Evolutionary conservation across 2,888 invertebrate species (phyloP).

Genomic region (Pseudolycoriella hygida): DNA sequence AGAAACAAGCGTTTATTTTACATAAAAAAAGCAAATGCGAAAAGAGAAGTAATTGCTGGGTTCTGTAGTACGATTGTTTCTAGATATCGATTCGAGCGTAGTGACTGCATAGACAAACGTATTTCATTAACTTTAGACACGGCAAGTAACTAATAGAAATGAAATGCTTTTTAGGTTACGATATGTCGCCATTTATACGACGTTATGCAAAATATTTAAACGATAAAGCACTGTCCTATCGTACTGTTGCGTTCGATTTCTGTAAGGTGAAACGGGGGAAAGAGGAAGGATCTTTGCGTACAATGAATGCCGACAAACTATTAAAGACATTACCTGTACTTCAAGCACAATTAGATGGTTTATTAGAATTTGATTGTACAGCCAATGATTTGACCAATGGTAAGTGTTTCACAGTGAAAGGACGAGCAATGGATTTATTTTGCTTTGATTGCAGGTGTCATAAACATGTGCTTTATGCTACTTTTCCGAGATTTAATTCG

Average conservation of each 20-base stretch:
- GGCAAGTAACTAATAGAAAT: no score
- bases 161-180: conserved; percentile 64
- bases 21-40: no score
- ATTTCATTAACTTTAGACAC: no score
- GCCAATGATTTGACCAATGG: conserved; percentile 92
- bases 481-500: conserved; percentile 97
- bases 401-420: conserved; percentile 20
- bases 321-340: conserved; percentile 91
- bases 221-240: conserved; percentile 96
- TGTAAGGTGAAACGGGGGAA: conserved; percentile 99
- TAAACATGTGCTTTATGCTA: conserved; percentile 98
- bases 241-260: conserved; percentile 98
- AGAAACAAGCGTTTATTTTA: no score
- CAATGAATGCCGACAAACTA: conserved; percentile 94
- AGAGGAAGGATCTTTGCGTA: conserved; percentile 90
- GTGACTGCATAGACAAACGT: no score
- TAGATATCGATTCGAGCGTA: no score
- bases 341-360: conserved; percentile 86
- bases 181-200: conserved; percentile 98
- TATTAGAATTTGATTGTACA: conserved; percentile 94
- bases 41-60: no score
- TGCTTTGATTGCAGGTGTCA: conserved; percentile 62
- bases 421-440: neutral
- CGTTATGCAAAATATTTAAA: conserved; percentile 98
- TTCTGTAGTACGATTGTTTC: no score